Base-by-base conservation (phyloP, 1,140 invertebrate species). In the Drosophila chauvacae region DNA sequence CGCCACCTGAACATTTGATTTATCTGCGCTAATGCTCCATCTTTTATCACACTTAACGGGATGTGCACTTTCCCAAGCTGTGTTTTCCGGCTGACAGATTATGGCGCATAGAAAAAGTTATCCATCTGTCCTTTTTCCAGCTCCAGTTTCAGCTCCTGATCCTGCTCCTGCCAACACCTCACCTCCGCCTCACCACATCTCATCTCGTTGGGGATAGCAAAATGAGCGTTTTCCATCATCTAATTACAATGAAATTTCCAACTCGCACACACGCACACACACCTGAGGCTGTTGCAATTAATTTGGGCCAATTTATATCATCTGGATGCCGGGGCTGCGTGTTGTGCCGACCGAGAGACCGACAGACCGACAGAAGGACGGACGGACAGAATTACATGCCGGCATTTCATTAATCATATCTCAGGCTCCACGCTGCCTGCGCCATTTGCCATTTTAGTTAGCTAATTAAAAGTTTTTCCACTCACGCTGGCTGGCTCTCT, bases 271-370 rank as follows among this genome's bases (percentile, higher is more conserved):
- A 45, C 33, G 20, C 53, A 13, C 39, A 65, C 77, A 88, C 84
- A 88, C 84, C 84, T 88, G 84, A 84, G 84, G 69, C 84, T 88
- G 85, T 71, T 90, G 84, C 84, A 88, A 88, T 88, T 88, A 88
- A 88, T 88, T 88, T 90, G 80, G 77, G 58, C 85, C 81, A 88
- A 88, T 88, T 88, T 88, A 88, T 88, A 84, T 88, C 84, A 88
- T 80, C 84, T 79, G 60, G 61, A 51, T 63, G 51, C 70, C 56
- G 18, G 14, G 30, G 60, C 48, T 58, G 44, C 53, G 42, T 58
- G 50, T 47, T 51, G 37, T 50, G 20, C 48, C 51, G 7, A 26
- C 41, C 10, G 41, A 51, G 28, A n/a, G 50, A 53, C 65, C 10
- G 50, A 53, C 65, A n/a, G 50, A 53, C 65, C 10, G 50, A 53